phyloP scores from a whole-genome alignment of 2,113 vertebrate species.

The Pampusana beccarii region DNA sequence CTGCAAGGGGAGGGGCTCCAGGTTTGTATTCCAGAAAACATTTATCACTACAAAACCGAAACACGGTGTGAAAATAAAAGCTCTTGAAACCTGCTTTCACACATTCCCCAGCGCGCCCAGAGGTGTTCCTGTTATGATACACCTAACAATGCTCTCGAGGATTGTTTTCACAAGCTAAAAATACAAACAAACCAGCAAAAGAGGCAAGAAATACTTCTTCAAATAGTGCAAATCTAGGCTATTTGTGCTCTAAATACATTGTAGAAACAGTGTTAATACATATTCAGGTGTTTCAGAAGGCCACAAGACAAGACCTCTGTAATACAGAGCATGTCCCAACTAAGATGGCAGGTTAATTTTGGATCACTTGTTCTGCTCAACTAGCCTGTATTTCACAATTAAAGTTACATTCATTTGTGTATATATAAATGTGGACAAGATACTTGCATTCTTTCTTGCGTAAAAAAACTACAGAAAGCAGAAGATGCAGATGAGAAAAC shows the following conservation, averaged over 20 bases:
- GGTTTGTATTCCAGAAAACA: conserved; percentile 38
- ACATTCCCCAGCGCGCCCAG: background rate
- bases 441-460: background rate
- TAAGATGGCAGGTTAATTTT: background rate
- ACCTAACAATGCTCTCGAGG: conserved; percentile 42
- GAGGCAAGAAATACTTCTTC: background rate
- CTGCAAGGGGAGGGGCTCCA: background rate
- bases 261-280: background rate
- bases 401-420: background rate
- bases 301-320: background rate
- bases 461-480: background rate
- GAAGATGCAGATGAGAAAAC: conserved; percentile 11
- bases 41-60: conserved; percentile 27
- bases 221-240: background rate
- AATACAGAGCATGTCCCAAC: background rate
- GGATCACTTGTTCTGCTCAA: background rate
- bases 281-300: background rate
- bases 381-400: background rate
- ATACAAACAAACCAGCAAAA: background rate
- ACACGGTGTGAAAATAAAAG: conserved; percentile 37
- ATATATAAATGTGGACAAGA: background rate
- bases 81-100: conserved; percentile 36
- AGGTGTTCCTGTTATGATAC: conserved; percentile 26
- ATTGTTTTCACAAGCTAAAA: conserved; percentile 49
- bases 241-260: background rate